Evolutionary conservation across 2,888 invertebrate genomes (phyloP).

Genomic region (Bhutanitis thaidina): DNA sequence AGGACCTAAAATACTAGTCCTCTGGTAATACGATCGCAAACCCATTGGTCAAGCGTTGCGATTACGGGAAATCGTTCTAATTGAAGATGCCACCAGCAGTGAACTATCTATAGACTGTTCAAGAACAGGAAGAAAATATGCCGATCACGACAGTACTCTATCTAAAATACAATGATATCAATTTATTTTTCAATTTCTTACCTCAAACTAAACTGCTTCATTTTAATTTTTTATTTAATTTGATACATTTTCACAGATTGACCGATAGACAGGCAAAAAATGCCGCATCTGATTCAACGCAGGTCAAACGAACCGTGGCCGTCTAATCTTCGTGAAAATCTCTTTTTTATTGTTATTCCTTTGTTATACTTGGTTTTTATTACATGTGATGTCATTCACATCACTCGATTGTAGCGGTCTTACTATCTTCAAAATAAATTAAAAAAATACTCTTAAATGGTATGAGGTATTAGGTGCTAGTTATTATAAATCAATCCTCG

Average conservation of each 20-base stretch:
- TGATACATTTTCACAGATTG: slow-evolving; percentile 25
- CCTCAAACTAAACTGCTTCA: neutral
- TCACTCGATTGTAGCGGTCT: slow-evolving; percentile 23
- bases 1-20: no score
- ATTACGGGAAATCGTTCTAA: no score
- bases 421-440: no score
- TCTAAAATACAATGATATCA: slow-evolving; percentile 2
- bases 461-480: slow-evolving; percentile 5
- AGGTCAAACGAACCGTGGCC: slow-evolving; percentile 45
- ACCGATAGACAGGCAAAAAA: slow-evolving; percentile 25
- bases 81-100: no score
- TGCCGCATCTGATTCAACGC: slow-evolving; percentile 23
- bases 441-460: no score
- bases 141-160: neutral
- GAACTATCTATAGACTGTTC: no score
- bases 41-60: no score
- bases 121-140: neutral
- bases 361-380: slow-evolving; percentile 52
- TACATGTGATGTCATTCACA: slow-evolving; percentile 60
- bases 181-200: slow-evolving; percentile 14
- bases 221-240: slow-evolving; percentile 5
- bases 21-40: no score
- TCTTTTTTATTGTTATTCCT: slow-evolving; percentile 47
- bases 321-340: slow-evolving; percentile 54
- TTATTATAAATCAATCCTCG: neutral